phyloP scores from a whole-genome alignment of 1,140 invertebrate species.

The Epicauta chinensis region DNA sequence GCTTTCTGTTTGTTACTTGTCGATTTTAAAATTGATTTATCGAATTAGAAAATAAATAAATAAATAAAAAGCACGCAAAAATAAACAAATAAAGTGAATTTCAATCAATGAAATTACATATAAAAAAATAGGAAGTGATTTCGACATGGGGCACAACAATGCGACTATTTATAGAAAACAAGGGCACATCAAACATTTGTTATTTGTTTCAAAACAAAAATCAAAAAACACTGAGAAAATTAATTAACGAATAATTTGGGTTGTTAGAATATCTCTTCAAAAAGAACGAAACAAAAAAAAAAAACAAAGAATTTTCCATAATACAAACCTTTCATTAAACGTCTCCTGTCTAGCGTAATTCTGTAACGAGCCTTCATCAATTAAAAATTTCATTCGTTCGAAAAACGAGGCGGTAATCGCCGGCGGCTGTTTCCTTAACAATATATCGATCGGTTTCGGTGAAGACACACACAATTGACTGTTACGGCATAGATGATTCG shows the following conservation, averaged over 20 bases:
- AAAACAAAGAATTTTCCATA: not conserved
- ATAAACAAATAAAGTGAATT: conserved; percentile 12
- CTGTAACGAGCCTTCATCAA: conserved; percentile 95
- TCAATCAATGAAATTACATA: conserved; percentile 24
- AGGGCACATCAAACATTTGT: conserved; percentile 19
- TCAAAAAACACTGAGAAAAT: not conserved
- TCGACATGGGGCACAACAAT: conserved; percentile 70
- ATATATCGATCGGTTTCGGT: conserved; percentile 88
- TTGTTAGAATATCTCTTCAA: no score
- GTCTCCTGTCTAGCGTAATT: conserved; percentile 90
- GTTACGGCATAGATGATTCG: conserved; percentile 68
- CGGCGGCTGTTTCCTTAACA: conserved; percentile 88
- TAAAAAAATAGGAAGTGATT: conserved; percentile 34
- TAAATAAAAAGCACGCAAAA: conserved; percentile 14
- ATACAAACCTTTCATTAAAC: conserved; percentile 92
- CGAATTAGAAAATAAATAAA: conserved; percentile 2
- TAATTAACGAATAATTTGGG: no score
- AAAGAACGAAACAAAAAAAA: conserved; percentile 2
- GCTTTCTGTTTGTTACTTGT: not conserved
- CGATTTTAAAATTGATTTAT: not conserved
- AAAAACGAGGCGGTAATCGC: conserved; percentile 96
- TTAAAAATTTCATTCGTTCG: conserved; percentile 95
- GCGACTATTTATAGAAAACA: conserved; percentile 47
- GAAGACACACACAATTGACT: conserved; percentile 86
- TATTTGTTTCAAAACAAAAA: conserved; percentile 5